These are phyloP conservation scores for Zingel zingel DNA, from an alignment of 2,113 vertebrate genomes.

Conservation along the genomic window DNA sequence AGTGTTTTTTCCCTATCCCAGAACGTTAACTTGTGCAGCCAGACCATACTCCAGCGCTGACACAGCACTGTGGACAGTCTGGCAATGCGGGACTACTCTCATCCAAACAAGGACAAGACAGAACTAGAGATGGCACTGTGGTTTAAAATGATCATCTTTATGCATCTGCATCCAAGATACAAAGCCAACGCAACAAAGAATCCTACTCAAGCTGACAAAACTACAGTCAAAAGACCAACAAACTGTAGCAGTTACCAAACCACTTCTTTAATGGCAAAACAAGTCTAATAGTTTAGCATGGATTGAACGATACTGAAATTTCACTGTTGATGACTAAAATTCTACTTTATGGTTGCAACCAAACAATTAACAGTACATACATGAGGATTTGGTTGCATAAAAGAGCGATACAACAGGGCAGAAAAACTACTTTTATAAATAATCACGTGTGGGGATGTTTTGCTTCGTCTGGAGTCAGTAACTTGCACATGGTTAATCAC, in stretches of 20 bases:
- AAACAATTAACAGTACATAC: not conserved
- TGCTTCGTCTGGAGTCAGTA: not conserved
- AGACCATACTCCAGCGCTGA: too few species aligned
- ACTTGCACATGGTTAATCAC: conserved; percentile 1
- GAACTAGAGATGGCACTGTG: conserved; percentile 7
- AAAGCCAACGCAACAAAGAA: not conserved
- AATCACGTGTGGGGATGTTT: not conserved
- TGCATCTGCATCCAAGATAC: not conserved
- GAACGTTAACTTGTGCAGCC: too few species aligned
- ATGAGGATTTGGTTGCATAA: not conserved
- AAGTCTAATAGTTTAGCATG: not conserved
- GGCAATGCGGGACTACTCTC: not conserved
- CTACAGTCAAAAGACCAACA: conserved; percentile 3
- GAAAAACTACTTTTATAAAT: not conserved
- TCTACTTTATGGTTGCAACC: not conserved
- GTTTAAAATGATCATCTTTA: conserved; percentile 2
- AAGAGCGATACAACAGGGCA: not conserved
- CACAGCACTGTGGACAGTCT: too few species aligned
- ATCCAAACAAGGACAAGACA: not conserved
- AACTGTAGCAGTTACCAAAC: conserved; percentile 1
- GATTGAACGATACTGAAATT: not conserved
- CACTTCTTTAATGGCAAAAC: not conserved
- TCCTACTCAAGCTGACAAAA: not conserved
- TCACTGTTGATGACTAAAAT: not conserved
- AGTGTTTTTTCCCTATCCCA: too few species aligned